Evolutionary conservation across 2,797 vertebrate species (phyloP).

Genomic region (Intellagama lesueurii): DNA sequence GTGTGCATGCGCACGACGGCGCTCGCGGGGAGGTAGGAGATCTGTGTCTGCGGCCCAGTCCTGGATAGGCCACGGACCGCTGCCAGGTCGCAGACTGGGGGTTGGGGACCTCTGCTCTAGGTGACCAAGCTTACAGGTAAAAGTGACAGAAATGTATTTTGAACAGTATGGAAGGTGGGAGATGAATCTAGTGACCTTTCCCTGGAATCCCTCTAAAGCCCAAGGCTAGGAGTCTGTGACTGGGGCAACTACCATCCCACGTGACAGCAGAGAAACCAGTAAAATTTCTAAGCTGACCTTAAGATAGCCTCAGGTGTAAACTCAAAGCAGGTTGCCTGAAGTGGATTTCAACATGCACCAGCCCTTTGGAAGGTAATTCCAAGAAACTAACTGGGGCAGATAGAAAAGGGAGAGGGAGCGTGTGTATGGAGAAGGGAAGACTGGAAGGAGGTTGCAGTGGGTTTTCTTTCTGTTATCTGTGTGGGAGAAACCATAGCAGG

Average conservation of each 20-base stretch:
- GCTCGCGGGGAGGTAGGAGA: no score
- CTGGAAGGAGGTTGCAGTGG: not conserved
- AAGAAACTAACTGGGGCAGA: not conserved
- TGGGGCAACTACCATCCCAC: not conserved
- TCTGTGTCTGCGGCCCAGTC: no score
- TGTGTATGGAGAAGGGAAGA: not conserved
- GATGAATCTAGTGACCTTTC: no score
- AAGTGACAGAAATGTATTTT: no score
- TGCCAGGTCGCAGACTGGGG: no score
- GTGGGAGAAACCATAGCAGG: conserved; percentile 81
- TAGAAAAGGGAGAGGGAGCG: not conserved
- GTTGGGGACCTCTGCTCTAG: no score
- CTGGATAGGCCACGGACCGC: no score
- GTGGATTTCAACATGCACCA: not conserved
- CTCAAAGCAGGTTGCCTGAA: no score
- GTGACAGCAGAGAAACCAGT: not conserved
- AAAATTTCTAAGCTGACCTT: fast-evolving
- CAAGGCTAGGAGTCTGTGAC: not conserved
- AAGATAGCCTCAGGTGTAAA: not conserved
- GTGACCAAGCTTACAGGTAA: no score
- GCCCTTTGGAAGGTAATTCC: not conserved
- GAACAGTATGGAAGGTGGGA: no score
- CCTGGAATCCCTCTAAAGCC: conserved; percentile 12
- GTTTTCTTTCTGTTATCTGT: conserved; percentile 83
- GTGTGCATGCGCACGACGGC: no score